These are phyloP conservation scores for Muraenolepis orangiensis DNA, from an alignment of 2,797 vertebrate species.

Conservation along the genomic window DNA sequence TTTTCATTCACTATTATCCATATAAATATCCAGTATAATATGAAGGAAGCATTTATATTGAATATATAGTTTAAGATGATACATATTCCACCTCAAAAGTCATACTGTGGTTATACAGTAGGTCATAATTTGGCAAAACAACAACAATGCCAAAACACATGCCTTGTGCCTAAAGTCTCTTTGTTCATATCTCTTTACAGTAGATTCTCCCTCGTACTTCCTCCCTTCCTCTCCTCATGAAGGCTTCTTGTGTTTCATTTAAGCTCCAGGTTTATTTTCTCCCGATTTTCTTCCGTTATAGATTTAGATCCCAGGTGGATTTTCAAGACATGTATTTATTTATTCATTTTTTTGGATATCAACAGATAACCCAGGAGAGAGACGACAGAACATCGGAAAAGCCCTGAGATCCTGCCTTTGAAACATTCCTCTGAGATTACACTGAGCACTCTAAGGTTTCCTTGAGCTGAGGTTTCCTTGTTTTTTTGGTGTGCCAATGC, in stretches of 20 bases:
- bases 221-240: neutral
- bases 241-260: neutral
- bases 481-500: constrained; percentile 50
- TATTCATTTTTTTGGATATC: constrained; percentile 22
- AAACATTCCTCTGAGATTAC: constrained; percentile 64
- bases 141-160: too few species aligned
- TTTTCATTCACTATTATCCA: neutral
- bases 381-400: constrained; percentile 32
- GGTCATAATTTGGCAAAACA: too few species aligned
- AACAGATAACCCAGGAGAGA: constrained; percentile 37
- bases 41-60: neutral
- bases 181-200: too few species aligned
- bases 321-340: constrained; percentile 29
- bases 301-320: constrained; percentile 50
- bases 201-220: too few species aligned
- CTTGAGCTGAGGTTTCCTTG: constrained; percentile 47
- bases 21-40: neutral
- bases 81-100: neutral
- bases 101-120: too few species aligned
- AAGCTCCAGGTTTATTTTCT: neutral
- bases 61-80: neutral
- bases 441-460: constrained; percentile 38
- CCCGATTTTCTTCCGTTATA: constrained; percentile 29
- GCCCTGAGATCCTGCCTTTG: constrained; percentile 53
- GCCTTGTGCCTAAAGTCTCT: too few species aligned